These are phyloP conservation scores for Phaethornis superciliosus DNA, from an alignment of 2,113 vertebrate genomes.

Conservation along the genomic window DNA sequence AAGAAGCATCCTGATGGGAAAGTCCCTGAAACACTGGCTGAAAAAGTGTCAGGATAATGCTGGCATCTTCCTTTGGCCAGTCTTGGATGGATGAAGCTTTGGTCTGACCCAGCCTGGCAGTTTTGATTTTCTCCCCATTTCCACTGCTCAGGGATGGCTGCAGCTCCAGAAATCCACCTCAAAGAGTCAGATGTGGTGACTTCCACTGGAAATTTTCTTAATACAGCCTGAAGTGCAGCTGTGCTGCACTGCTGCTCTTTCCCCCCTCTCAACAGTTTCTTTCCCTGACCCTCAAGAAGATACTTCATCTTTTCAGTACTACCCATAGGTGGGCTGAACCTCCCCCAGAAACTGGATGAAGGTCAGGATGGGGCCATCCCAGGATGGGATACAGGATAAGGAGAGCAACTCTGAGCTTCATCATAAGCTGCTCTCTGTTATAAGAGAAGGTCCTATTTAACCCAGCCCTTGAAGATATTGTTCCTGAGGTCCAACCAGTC, in stretches of 20 bases:
- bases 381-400: rapidly evolving
- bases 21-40: background rate
- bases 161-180: background rate
- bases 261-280: background rate
- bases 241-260: background rate
- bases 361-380: background rate
- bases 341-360: background rate
- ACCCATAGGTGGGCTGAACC: background rate
- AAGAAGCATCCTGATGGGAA: background rate
- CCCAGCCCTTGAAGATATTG: background rate
- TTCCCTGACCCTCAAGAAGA: background rate
- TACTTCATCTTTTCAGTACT: background rate
- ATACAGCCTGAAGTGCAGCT: background rate
- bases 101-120: background rate
- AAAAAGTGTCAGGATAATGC: background rate
- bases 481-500: background rate
- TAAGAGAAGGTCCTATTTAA: background rate
- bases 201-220: background rate
- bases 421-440: background rate
- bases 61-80: background rate
- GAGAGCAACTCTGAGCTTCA: background rate
- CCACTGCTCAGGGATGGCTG: background rate
- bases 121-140: background rate
- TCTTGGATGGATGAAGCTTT: background rate
- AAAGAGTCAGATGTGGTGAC: background rate